phyloP scores from a whole-genome alignment of 2,113 vertebrate species.

The Mirounga angustirostris region DNA sequence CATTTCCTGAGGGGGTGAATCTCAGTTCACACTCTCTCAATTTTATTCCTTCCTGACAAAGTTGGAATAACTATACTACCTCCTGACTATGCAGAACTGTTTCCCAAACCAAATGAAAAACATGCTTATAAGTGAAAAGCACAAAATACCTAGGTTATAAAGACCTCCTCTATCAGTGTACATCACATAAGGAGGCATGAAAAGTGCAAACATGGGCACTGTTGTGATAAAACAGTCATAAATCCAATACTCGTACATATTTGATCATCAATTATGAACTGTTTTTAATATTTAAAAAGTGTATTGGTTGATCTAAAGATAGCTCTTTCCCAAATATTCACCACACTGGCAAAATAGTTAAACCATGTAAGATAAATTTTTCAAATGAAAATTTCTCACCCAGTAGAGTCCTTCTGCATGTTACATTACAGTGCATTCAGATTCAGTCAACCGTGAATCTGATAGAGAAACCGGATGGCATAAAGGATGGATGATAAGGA shows the following conservation, averaged over 20 bases:
- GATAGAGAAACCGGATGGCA: neutral
- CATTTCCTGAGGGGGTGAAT: neutral
- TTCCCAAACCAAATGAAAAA: slow-evolving; percentile 19
- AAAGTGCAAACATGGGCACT: neutral
- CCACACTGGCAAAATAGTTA: neutral
- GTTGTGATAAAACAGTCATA: neutral
- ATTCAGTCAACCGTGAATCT: neutral
- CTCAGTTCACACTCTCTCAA: neutral
- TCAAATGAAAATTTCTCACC: neutral
- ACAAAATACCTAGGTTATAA: neutral
- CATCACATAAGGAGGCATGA: neutral
- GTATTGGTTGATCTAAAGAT: neutral
- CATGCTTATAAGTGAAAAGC: neutral
- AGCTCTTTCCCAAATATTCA: neutral
- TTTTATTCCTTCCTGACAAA: neutral
- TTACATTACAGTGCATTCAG: neutral
- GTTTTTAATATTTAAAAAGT: neutral
- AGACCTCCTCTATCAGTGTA: neutral
- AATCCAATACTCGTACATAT: neutral
- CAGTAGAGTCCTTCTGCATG: neutral
- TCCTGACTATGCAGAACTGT: neutral
- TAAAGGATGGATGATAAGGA: neutral
- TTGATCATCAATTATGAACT: neutral
- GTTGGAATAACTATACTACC: neutral
- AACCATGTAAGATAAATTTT: neutral